Conservation (phyloP, 2,797 vertebrate genomes). For the Tamandua tetradactyla region DNA sequence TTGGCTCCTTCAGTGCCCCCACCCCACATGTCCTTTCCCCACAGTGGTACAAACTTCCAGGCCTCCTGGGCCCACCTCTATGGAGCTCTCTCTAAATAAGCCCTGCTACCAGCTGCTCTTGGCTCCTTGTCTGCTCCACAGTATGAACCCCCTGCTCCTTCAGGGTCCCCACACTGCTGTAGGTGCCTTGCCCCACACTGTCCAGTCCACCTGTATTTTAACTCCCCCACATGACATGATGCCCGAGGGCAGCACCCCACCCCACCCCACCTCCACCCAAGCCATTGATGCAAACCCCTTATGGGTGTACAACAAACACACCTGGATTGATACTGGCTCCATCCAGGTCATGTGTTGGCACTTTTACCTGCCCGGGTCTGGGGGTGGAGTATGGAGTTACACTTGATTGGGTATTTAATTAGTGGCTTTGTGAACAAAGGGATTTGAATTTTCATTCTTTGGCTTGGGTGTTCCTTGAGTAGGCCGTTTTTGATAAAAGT, state of each 20-base stretch:
- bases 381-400: neutral
- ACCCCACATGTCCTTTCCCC: neutral
- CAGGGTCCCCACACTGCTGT: neutral
- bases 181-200: neutral
- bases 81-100: neutral
- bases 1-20: neutral
- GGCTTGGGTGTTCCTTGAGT: slow-evolving; percentile 48
- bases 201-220: neutral
- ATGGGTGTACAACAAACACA: neutral
- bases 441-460: slow-evolving; percentile 65
- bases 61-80: neutral
- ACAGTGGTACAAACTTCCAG: neutral
- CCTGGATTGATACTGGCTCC: neutral
- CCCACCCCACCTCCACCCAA: neutral
- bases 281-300: neutral
- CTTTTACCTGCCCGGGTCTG: slow-evolving; percentile 2
- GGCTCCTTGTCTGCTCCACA: neutral
- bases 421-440: slow-evolving; percentile 68
- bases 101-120: neutral
- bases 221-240: neutral
- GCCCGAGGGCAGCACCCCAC: neutral
- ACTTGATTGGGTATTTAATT: slow-evolving; percentile 57
- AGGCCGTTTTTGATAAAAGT: slow-evolving; percentile 37
- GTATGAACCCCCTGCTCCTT: neutral
- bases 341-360: neutral